Evolutionary conservation across 2,888 invertebrate genomes (phyloP), one percentile per base, ranked within the genome.

Genomic region (Philopedon plagiatum): DNA sequence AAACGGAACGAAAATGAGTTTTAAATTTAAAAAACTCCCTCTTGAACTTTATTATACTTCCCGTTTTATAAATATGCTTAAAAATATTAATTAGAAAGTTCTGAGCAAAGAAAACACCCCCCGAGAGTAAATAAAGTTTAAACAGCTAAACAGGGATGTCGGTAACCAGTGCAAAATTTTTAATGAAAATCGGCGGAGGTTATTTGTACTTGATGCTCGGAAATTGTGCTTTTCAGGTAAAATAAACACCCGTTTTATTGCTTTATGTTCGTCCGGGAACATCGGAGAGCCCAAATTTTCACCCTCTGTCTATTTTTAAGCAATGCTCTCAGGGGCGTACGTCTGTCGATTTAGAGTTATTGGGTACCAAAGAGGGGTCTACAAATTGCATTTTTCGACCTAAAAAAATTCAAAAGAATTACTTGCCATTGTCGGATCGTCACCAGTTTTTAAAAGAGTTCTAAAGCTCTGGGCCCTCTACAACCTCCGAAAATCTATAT

Each of bases 121-220:
- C 32, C n/a, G n/a, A n/a, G 13, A 44, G 44, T 58, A 66, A 66
- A 66, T 66, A 49, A 66, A 66, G 56, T 66, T 66, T 66, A 49
- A 46, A 66, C 49, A 66, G 18, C 44, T 26, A 32, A 37, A n/a
- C n/a, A n/a, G 29, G 66, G 57, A 66, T 57, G 66, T 46, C 19
- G 44, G 61, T 19, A 61, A 32, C 46, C 61, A 32, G 44, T n/a
- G n/a, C n/a, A 41, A 58, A 66, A 66, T 66, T 58, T 66, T 66
- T 58, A 66, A 66, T 66, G 58, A 58, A 66, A 66, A 32, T 39
- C 21, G 54, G 37, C 15, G 39, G 13, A 41, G 41, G 56, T 54
- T 65, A 65, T 65, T 65, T 54, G 56, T 56, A 41, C 41, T 65
- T 65, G n/a, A 56, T 65, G 56, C 41, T 65, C 39, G 41, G 56